Base-by-base conservation (phyloP, 2,113 vertebrate genomes). In the Heterotis niloticus region DNA sequence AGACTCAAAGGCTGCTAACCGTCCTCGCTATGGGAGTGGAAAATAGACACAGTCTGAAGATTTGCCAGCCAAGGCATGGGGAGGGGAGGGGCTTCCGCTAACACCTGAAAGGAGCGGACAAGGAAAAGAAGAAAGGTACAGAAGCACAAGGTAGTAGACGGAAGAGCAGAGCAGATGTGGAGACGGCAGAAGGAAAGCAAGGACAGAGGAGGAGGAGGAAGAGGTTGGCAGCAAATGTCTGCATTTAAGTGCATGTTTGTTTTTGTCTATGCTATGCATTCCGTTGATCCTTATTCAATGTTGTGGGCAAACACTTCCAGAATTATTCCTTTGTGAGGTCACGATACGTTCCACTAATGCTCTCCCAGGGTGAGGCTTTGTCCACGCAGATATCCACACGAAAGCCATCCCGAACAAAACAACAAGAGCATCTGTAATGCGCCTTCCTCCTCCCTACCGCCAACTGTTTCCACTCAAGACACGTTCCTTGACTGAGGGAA, bases 391-490 rank as follows among this genome's bases (percentile, higher is more conserved):
- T 57, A 76, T 71, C 29, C 51, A 62, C 29, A n/a, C 23, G 34
- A 75, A 34, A 57, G 57, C 57, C 67, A 79, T 72, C 59, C 54
- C 23, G 52, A 66, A 26, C 73, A 60, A 23, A 60, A 75, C 56
- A 10, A 17, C 34, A 44, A 44, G 34, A 44, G 34, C 34, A 44
- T 44, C 34, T 7, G 34, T 18, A 71, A 70, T 78, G 17, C 77
- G 24, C 68, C 44, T 24, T 13, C 24, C 23, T 79, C 18, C 28
- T 80, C 67, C 64, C 66, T 79, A 81, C 81, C 78, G 83, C 85
- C 87, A 88, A 81, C 84, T 88, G 84, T 86, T 83, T 80, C 79
- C 81, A 81, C 82, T 86, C 81, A 84, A 76, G 70, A 78, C 67
- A 78, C 83, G 10, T 82, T 82, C 78, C 82, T 83, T 75, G 77